A percentile compares a stretch with the other conserved stretches of the same genome.
Conservation (phyloP, 2,888 invertebrate genomes). For the Torymus aiolomorphi region DNA sequence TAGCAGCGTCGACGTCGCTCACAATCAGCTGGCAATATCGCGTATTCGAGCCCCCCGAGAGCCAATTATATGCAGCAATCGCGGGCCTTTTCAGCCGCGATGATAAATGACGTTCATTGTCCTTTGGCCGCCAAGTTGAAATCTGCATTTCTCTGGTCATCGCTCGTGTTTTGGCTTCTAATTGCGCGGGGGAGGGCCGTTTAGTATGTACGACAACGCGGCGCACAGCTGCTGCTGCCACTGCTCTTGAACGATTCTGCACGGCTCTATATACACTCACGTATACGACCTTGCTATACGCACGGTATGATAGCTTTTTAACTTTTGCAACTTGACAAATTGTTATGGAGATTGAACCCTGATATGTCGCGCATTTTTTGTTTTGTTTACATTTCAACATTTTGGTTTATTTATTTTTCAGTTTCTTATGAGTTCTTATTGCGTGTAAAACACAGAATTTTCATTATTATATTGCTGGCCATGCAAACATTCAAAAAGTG, state of each 20-base stretch:
- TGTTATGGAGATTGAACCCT: too few relatives aligned
- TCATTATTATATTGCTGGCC: conserved; percentile 40
- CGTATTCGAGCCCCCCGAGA: background rate
- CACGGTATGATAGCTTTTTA: too few relatives aligned
- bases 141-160: conserved; percentile 38
- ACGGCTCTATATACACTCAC: too few relatives aligned
- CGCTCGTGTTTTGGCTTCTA: background rate
- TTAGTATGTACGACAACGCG: too few relatives aligned
- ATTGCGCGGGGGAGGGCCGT: too few relatives aligned
- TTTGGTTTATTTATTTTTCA: conserved; percentile 8
- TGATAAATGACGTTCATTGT: conserved; percentile 15
- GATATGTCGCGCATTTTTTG: background rate
- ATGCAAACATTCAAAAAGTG: conserved; percentile 45
- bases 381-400: background rate
- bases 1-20: background rate
- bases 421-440: conserved; percentile 45
- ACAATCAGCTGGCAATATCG: conserved; percentile 30
- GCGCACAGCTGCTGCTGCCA: too few relatives aligned
- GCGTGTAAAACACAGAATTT: conserved; percentile 36
- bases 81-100: background rate
- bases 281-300: too few relatives aligned
- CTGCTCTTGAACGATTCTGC: too few relatives aligned
- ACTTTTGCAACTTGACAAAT: too few relatives aligned
- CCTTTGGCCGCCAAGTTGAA: background rate
- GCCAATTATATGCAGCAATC: conserved; percentile 23